Conservation (phyloP, 2,888 invertebrate genomes). For the Caenorhabditis parvicauda region DNA sequence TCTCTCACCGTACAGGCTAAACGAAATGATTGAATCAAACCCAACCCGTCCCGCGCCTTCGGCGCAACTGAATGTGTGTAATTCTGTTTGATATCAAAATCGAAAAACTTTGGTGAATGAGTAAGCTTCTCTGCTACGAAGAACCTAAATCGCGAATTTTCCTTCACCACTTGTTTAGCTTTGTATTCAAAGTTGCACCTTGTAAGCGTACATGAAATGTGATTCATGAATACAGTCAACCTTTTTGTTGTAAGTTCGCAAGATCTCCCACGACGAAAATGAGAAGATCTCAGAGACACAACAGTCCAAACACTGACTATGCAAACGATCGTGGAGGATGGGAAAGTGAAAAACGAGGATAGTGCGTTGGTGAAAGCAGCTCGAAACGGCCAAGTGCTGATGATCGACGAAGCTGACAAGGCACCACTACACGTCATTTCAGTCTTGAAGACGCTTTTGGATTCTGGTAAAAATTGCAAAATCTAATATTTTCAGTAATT, state of each 20-base stretch:
- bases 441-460: constrained; percentile 89
- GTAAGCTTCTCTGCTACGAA: no score
- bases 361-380: constrained; percentile 88
- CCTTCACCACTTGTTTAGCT: no score
- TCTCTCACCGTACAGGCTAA: not conserved
- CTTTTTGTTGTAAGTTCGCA: not conserved
- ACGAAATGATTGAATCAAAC: no score
- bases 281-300: constrained; percentile 76
- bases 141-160: no score
- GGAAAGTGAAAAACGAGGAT: constrained; percentile 86
- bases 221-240: not conserved
- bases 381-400: constrained; percentile 81
- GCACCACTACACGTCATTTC: constrained; percentile 96
- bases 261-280: not conserved
- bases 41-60: no score
- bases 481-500: no score
- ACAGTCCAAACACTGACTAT: constrained; percentile 89
- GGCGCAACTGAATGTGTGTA: no score
- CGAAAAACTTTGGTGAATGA: no score
- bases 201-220: not conserved
- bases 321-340: constrained; percentile 85
- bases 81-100: no score
- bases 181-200: no score
- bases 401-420: constrained; percentile 95
- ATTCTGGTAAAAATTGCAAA: no score